Percentiles rank a stretch among this genome's conserved stretches.
Evolutionary conservation across 2,113 vertebrate genomes (phyloP).

Genomic region (Neotragus pygmaeus): DNA sequence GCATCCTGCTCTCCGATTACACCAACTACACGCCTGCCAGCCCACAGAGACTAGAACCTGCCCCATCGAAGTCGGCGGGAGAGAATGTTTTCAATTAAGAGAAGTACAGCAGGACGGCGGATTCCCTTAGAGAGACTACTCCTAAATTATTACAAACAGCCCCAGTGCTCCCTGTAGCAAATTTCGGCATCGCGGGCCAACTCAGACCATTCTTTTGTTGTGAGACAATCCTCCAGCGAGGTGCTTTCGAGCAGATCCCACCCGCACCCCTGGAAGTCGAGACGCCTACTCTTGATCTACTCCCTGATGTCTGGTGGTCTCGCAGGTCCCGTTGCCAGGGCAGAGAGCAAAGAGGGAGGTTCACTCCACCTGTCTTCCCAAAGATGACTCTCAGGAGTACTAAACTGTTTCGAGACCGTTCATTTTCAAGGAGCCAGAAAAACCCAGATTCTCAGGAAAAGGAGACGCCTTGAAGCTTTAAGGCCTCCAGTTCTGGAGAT

Average conservation of each 20-base stretch:
- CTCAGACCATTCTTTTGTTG: not conserved
- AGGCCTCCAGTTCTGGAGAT: not conserved
- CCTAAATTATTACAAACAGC: conserved; percentile 37
- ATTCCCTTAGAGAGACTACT: conserved; percentile 41
- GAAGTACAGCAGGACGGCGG: not conserved
- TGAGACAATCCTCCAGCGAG: not conserved
- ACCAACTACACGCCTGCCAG: not conserved
- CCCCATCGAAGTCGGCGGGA: not conserved
- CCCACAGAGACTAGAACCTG: not conserved
- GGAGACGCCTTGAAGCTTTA: not conserved
- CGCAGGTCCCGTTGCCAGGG: not conserved
- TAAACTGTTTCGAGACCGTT: not conserved
- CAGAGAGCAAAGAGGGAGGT: not conserved
- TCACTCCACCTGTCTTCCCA: not conserved
- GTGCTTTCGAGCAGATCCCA: not conserved
- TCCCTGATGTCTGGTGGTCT: not conserved
- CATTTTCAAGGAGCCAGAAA: not conserved
- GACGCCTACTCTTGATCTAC: too few species aligned
- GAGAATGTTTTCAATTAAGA: conserved; percentile 56
- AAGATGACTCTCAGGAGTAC: not conserved
- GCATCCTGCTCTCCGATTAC: conserved; percentile 36
- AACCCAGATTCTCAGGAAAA: not conserved
- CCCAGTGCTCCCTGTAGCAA: not conserved
- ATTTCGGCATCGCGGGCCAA: not conserved
- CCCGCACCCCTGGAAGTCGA: not conserved